Evolutionary conservation across 2,113 vertebrate species (phyloP).

Genomic region (Neoarius graeffei): DNA sequence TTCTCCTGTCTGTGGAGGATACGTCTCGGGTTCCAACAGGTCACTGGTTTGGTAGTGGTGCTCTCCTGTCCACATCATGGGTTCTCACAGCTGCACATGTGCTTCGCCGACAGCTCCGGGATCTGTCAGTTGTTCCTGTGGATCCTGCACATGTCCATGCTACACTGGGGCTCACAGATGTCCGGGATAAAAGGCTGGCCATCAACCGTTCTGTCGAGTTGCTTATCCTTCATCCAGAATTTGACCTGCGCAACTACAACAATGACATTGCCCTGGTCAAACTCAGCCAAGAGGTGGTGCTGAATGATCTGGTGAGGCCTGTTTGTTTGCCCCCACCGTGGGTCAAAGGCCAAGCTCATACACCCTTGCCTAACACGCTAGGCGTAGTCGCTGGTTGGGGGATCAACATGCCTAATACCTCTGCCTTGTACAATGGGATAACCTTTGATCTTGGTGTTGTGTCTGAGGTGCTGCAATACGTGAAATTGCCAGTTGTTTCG

Average conservation of each 20-base stretch:
- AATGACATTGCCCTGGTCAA: conserved; percentile 91
- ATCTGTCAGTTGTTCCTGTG: conserved; percentile 82
- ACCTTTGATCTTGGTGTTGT: conserved; percentile 75
- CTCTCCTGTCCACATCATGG: conserved; percentile 87
- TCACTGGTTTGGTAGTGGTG: conserved; percentile 94
- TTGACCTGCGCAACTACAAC: conserved; percentile 90
- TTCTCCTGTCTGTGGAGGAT: conserved; percentile 89
- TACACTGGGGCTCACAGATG: conserved; percentile 82
- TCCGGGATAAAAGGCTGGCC: conserved; percentile 75
- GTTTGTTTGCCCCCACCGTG: conserved; percentile 83
- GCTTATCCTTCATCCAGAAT: conserved; percentile 86
- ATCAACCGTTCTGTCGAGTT: conserved; percentile 76
- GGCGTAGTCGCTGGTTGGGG: conserved; percentile 96
- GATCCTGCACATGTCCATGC: conserved; percentile 83
- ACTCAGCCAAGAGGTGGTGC: conserved; percentile 76
- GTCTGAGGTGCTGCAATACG: conserved; percentile 87
- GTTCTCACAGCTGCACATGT: conserved; percentile 91
- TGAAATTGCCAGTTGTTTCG: conserved; percentile 89
- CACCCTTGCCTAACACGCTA: conserved; percentile 78
- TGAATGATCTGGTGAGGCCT: conserved; percentile 76
- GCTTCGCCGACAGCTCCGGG: conserved; percentile 85
- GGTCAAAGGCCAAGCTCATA: conserved; percentile 59
- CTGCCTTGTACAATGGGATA: conserved; percentile 71
- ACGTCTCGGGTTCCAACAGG: conserved; percentile 84
- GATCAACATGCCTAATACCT: conserved; percentile 82